Percentiles rank a stretch among this genome's conserved stretches.
Conservation (phyloP, 2,888 invertebrate genomes). For the Lasioglossum pauxillum region DNA sequence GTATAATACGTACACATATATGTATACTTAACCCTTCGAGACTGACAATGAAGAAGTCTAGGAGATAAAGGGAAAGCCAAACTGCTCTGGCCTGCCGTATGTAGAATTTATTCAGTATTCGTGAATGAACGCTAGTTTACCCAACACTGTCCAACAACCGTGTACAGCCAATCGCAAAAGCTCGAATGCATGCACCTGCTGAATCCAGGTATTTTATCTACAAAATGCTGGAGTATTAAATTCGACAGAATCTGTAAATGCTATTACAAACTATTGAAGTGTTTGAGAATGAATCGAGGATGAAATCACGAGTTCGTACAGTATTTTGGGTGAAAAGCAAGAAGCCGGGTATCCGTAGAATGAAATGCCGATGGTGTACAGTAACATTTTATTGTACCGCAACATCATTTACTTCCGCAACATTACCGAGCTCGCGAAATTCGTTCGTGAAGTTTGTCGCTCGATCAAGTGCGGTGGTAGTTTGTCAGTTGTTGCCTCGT, state of each 20-base stretch:
- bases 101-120: not conserved
- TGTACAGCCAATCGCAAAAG: not conserved
- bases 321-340: too few species aligned
- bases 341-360: too few species aligned
- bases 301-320: too few species aligned
- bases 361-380: too few species aligned
- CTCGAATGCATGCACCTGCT: not conserved
- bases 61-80: constrained; percentile 55
- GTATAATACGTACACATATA: constrained; percentile 30
- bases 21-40: constrained; percentile 79
- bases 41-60: constrained; percentile 43
- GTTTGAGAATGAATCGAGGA: too few species aligned
- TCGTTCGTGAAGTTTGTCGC: not conserved
- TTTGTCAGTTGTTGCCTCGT: constrained; percentile 1
- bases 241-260: too few species aligned
- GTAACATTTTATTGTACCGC: not conserved
- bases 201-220: not conserved
- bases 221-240: too few species aligned
- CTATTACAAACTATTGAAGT: too few species aligned
- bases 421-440: not conserved
- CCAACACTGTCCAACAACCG: not conserved
- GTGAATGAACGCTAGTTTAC: not conserved
- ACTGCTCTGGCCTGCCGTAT: not conserved
- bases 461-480: constrained; percentile 3
- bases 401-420: too few species aligned